Conservation (phyloP, 1,140 invertebrate genomes). For the Chlorops oryzae region DNA sequence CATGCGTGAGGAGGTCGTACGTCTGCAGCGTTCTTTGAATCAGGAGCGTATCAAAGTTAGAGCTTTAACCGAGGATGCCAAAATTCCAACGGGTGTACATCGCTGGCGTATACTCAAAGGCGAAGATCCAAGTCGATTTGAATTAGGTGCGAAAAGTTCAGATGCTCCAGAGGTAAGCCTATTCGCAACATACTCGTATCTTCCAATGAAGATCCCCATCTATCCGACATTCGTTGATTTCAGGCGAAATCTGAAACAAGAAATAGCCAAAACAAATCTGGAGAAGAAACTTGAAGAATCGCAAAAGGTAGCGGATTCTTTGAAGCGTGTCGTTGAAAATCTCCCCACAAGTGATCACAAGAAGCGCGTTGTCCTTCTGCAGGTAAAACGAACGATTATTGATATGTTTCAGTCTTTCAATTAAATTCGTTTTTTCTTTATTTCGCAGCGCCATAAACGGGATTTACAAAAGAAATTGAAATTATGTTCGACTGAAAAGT, state of each 20-base stretch:
- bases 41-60: constrained; percentile 61
- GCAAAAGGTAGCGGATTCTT: constrained; percentile 23
- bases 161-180: constrained; percentile 68
- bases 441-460: constrained; percentile 25
- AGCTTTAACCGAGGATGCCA: constrained; percentile 69
- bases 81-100: constrained; percentile 76
- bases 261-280: constrained; percentile 27
- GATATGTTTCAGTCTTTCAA: no score
- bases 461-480: constrained; percentile 19
- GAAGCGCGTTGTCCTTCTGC: constrained; percentile 24
- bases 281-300: constrained; percentile 23
- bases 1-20: constrained; percentile 64
- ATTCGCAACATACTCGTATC: no score
- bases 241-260: constrained; percentile 30
- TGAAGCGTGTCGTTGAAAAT: constrained; percentile 28
- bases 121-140: constrained; percentile 64
- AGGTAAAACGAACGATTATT: no score
- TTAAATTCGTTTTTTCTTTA: no score
- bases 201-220: neutral
- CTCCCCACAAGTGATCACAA: constrained; percentile 34
- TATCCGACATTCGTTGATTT: neutral
- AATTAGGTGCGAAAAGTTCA: no score
- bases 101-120: constrained; percentile 69
- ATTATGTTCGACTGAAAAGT: constrained; percentile 29
- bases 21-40: constrained; percentile 61